A percentile compares a stretch with the other conserved stretches of the same genome.
These are phyloP conservation scores for Leptestheria dahalacensis DNA, from an alignment of 1,140 invertebrate genomes.

Conservation along the genomic window DNA sequence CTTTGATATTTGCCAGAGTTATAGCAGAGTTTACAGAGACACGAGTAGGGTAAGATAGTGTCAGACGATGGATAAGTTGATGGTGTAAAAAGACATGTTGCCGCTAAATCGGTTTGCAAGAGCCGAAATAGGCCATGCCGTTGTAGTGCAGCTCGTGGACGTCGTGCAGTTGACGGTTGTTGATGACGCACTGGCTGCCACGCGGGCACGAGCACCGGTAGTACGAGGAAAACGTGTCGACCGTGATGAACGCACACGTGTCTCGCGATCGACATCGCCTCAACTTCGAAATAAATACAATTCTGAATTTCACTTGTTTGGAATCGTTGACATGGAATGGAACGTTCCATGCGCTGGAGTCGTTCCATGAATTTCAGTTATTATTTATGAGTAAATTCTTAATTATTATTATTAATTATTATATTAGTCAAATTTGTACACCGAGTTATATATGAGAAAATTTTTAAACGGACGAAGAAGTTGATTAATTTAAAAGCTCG, in stretches of 20 bases:
- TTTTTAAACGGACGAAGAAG: too few species aligned
- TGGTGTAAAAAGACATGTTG: background rate
- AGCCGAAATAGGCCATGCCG: slow-evolving; percentile 37
- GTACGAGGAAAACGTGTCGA: slow-evolving; percentile 40
- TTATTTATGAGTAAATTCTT: slow-evolving; percentile 7
- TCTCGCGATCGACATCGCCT: slow-evolving; percentile 30
- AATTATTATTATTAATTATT: background rate
- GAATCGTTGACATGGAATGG: too few species aligned
- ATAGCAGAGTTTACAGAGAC: too few species aligned
- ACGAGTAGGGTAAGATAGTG: background rate
- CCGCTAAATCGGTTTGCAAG: slow-evolving; percentile 30
- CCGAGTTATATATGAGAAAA: too few species aligned
- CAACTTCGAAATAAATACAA: slow-evolving; percentile 27
- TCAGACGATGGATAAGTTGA: background rate
- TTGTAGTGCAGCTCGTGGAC: slow-evolving; percentile 39
- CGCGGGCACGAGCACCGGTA: slow-evolving; percentile 43
- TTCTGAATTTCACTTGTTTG: too few species aligned
- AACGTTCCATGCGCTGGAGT: too few species aligned
- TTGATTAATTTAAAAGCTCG: too few species aligned
- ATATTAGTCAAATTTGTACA: background rate
- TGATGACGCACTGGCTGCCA: slow-evolving; percentile 35
- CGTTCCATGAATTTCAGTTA: too few species aligned
- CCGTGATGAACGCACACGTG: slow-evolving; percentile 33
- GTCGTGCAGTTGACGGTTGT: slow-evolving; percentile 26
- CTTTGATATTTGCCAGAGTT: too few species aligned